phyloP scores from a whole-genome alignment of 2,797 vertebrate species.

The Echeneis naucrates region DNA sequence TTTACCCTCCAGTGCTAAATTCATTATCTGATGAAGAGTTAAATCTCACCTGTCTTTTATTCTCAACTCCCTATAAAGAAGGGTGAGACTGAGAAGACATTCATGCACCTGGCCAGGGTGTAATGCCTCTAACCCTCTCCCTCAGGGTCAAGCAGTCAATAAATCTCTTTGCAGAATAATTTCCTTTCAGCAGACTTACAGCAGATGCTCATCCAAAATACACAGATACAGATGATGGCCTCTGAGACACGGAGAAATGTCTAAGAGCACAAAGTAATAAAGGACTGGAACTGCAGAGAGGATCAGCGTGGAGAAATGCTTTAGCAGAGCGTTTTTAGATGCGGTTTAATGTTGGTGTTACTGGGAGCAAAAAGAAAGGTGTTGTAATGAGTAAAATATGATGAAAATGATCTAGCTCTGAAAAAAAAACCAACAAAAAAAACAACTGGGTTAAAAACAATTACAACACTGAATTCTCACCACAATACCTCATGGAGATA shows the following conservation, averaged over 20 bases:
- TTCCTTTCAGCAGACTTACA: slow-evolving; percentile 49
- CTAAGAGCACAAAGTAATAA: slow-evolving; percentile 32
- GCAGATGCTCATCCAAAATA: slow-evolving; percentile 28
- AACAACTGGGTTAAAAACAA: background rate
- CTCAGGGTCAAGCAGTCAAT: slow-evolving; percentile 61
- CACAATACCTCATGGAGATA: slow-evolving; percentile 23
- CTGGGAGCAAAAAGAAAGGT: slow-evolving; percentile 27
- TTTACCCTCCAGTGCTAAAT: slow-evolving; percentile 58
- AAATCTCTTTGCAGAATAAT: slow-evolving; percentile 62
- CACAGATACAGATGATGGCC: slow-evolving; percentile 28
- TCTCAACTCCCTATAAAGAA: slow-evolving; percentile 44
- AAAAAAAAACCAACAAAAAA: too few species aligned
- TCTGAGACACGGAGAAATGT: slow-evolving; percentile 1
- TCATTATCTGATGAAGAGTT: slow-evolving; percentile 61
- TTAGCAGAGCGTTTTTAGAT: slow-evolving; percentile 39
- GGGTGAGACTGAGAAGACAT: slow-evolving; percentile 51
- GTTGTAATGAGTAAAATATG: slow-evolving; percentile 31
- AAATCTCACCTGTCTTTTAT: slow-evolving; percentile 59
- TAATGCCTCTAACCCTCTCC: slow-evolving; percentile 54
- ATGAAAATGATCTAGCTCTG: slow-evolving; percentile 16
- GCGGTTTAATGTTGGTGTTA: slow-evolving; percentile 21
- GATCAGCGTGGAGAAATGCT: slow-evolving; percentile 39
- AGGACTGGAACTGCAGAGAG: slow-evolving; percentile 22
- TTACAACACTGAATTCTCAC: slow-evolving; percentile 7
- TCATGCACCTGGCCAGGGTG: slow-evolving; percentile 58